Evolutionary conservation across 2,797 vertebrate genomes (phyloP).

Genomic region (Emydoidea blandingii): DNA sequence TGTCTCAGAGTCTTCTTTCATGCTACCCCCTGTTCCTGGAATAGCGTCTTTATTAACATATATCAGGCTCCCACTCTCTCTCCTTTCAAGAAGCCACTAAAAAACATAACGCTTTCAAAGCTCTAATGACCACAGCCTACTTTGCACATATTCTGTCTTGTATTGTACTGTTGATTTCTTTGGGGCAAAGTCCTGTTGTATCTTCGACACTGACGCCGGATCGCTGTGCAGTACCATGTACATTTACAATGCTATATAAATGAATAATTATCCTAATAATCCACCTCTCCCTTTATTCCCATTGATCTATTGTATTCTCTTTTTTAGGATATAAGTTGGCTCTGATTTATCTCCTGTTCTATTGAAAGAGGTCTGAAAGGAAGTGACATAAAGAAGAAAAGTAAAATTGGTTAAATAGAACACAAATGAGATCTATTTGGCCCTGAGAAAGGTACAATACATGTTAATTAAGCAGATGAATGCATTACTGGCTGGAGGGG

Average conservation of each 20-base stretch:
- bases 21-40: too few species aligned
- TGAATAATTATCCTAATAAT: not conserved
- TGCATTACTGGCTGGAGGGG: conserved; percentile 8
- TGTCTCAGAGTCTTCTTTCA: too few species aligned
- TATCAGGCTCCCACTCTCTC: too few species aligned
- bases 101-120: not conserved
- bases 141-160: fast-evolving
- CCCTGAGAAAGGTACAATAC: conserved; percentile 54
- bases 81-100: not conserved
- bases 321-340: conserved; percentile 1
- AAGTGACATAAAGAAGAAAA: conserved; percentile 47
- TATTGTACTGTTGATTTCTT: not conserved
- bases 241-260: not conserved
- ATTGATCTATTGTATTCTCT: not conserved
- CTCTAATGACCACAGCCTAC: not conserved
- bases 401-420: conserved; percentile 47
- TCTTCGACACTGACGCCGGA: not conserved
- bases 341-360: not conserved
- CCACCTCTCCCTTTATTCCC: not conserved
- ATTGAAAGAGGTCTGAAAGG: conserved; percentile 27
- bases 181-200: not conserved
- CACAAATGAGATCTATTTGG: conserved; percentile 25
- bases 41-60: too few species aligned
- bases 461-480: conserved; percentile 46
- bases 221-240: not conserved